Base-by-base conservation (phyloP, 2,113 vertebrate species). In the Planiliza haematocheilus region DNA sequence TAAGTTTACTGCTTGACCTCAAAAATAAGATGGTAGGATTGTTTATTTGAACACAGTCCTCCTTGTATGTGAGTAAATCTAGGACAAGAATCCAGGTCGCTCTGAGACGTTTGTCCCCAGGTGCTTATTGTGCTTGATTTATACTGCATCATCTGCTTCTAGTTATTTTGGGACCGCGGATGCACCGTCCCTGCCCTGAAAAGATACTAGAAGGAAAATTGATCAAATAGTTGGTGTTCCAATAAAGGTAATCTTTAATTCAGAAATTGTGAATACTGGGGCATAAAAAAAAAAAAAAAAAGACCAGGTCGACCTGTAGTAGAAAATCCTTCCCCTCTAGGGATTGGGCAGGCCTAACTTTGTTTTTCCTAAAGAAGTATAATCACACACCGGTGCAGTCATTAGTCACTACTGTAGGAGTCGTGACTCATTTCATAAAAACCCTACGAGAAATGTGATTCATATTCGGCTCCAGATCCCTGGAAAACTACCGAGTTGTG, bases 21-120 rank as follows among this genome's bases (percentile, higher is more conserved):
- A 52, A 79, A 73, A 74, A 58, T 61, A 58, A 65, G 56, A 73
- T 38, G 41, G 34, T 17, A n/a, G 49, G 17, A 20, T 86, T 87
- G 85, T 85, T 89, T 90, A 62, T 90, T 83, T 45, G 56, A 73
- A 74, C 55, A 12, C 61, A 72, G 57, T 68, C 55, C 65, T 67
- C 36, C 36, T 71, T 67, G 46, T 67, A 64, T 85, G 52, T 18
- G 52, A 61, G 71, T 42, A 60, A 68, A 93, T 91, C 55, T 93
- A 81, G 91, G 92, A 86, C 93, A 85, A 61, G 83, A 91, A 94
- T 89, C 89, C 86, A 90, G 93, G 93, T 48, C 92, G 86, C 46
- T 62, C 38, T 5, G 30, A 79, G 76, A 69, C 16, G 8, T 43
- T 56, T 66, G 77, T 88, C 85, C 87, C 73, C 65, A 46, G 85